These are phyloP conservation scores for Drosophila diplacantha DNA, from an alignment of 2,888 invertebrate genomes.

Conservation along the genomic window DNA sequence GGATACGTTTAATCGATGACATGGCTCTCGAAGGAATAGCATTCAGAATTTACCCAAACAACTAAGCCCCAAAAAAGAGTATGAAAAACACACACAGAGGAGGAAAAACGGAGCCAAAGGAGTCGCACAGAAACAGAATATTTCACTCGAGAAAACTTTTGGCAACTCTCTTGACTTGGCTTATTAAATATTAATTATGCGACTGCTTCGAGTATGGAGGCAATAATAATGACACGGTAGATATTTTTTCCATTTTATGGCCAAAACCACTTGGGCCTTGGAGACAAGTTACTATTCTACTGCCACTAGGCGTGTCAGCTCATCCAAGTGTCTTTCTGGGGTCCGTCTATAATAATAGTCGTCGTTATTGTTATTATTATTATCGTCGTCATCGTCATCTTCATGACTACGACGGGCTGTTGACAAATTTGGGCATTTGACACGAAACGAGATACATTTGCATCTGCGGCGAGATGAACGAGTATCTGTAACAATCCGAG, in stretches of 20 bases:
- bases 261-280: slow-evolving; percentile 56
- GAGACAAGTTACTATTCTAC: slow-evolving; percentile 24
- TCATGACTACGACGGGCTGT: slow-evolving; percentile 24
- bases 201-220: slow-evolving; percentile 32
- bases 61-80: neutral
- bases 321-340: slow-evolving; percentile 27
- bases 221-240: slow-evolving; percentile 45
- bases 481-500: slow-evolving; percentile 30
- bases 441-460: slow-evolving; percentile 53
- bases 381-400: slow-evolving; percentile 16
- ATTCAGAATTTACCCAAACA: neutral
- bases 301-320: slow-evolving; percentile 69
- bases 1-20: no score
- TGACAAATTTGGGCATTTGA: slow-evolving; percentile 59
- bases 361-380: slow-evolving; percentile 21
- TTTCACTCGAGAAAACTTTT: slow-evolving; percentile 39
- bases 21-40: no score
- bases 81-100: neutral
- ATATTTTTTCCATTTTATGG: slow-evolving; percentile 57
- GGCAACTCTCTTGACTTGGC: slow-evolving; percentile 38
- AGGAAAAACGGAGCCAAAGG: slow-evolving; percentile 4
- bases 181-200: slow-evolving; percentile 73
- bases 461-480: slow-evolving; percentile 21
- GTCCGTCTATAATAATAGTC: slow-evolving; percentile 9
- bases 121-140: slow-evolving; percentile 21